Evolutionary conservation across 2,888 invertebrate species (phyloP).

Genomic region (Eremobia ochroleuca): DNA sequence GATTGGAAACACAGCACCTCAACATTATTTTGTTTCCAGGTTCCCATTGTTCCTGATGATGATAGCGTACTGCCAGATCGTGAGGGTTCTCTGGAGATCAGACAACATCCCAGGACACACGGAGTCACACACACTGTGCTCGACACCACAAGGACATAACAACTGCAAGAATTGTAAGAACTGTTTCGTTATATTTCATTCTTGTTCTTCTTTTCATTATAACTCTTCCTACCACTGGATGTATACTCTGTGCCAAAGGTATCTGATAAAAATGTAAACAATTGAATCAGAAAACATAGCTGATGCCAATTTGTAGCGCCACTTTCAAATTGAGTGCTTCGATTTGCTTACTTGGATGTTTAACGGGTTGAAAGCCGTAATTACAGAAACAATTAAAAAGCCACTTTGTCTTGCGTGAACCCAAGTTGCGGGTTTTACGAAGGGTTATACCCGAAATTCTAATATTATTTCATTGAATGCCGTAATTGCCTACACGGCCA

Average conservation of each 20-base stretch:
- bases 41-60: slow-evolving; percentile 96
- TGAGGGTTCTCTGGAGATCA: slow-evolving; percentile 95
- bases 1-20: not conserved
- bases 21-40: slow-evolving; percentile 71
- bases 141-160: slow-evolving; percentile 80
- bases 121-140: slow-evolving; percentile 88
- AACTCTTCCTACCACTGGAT: no score
- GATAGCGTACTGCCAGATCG: slow-evolving; percentile 96
- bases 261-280: not conserved
- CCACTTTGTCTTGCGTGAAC: not conserved
- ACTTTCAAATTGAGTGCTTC: not conserved
- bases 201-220: not conserved
- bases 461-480: no score
- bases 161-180: slow-evolving; percentile 80
- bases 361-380: not conserved
- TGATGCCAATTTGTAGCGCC: not conserved
- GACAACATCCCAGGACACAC: slow-evolving; percentile 94
- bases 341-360: not conserved
- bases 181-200: not conserved
- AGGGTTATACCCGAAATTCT: not conserved
- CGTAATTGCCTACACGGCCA: no score
- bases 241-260: not conserved
- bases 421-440: not conserved
- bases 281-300: not conserved
- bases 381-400: not conserved